phyloP scores from a whole-genome alignment of 2,888 invertebrate genomes.

The Euplagia quadripunctaria region DNA sequence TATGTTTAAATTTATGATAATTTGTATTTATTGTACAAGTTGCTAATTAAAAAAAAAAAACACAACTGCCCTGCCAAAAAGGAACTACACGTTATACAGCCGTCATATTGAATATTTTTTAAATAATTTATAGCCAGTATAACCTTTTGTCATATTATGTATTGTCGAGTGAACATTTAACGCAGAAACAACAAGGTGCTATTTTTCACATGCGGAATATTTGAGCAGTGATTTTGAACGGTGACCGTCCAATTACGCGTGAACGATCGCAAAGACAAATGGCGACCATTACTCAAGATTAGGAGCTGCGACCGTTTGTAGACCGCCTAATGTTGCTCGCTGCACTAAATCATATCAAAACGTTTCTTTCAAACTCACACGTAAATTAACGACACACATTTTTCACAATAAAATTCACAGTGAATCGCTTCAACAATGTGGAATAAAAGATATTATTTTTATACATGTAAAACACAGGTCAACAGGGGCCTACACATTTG shows the following conservation, averaged over 20 bases:
- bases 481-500: too few relatives aligned
- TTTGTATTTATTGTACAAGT: too few relatives aligned
- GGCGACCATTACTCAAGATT: conserved; percentile 76
- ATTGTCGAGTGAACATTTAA: neutral
- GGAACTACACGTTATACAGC: too few relatives aligned
- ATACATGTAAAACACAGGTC: too few relatives aligned
- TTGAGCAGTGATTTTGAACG: conserved; percentile 59
- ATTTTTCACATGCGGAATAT: conserved; percentile 42
- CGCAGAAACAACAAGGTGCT: conserved; percentile 15
- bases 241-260: conserved; percentile 71
- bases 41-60: too few relatives aligned
- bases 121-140: neutral
- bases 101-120: too few relatives aligned
- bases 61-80: too few relatives aligned
- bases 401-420: conserved; percentile 23
- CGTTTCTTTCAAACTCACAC: conserved; percentile 41
- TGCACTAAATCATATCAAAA: conserved; percentile 60
- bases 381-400: conserved; percentile 26
- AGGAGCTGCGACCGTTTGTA: conserved; percentile 57
- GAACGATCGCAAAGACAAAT: conserved; percentile 70
- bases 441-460: neutral
- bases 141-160: neutral
- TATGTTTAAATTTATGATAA: too few relatives aligned
- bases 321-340: conserved; percentile 53
- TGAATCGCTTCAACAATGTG: conserved; percentile 2